Base-by-base conservation (phyloP, 2,113 vertebrate species). In the Sprattus sprattus region DNA sequence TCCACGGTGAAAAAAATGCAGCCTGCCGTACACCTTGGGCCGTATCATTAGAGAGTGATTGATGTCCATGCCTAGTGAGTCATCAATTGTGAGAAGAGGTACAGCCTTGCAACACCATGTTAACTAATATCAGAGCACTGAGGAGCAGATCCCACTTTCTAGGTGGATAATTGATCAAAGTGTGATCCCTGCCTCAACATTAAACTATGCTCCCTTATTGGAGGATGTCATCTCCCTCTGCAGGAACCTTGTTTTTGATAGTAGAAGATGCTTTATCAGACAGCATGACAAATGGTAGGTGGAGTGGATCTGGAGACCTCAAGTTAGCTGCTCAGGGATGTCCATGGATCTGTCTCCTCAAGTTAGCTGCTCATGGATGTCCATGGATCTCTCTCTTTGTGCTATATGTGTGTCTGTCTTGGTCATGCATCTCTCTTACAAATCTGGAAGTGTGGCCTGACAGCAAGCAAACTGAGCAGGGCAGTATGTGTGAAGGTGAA, bases 31-130 rank as follows among this genome's bases (percentile, higher is more conserved):
- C 54, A 60, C 5, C 54, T 60, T 20, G 22, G 20, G 32, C 57
- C 80, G 92, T 92, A 91, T 94, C 94, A 94, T 96, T 94, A 95
- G 94, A 92, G 92, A 93, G 94, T 96, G 95, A 96, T 95, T 95
- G 95, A 96, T 96, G 94, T 94, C 93, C 92, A 93, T 92, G 92
- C 92, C 92, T 92, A 92, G 87, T 92, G 89, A 95, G 94, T 94
- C 95, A 96, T 95, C 92, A 95, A 96, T 95, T 91, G 93, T 86
- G 89, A 93, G 95, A 96, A 95, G 95, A 94, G 95, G 94, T 93
- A 93, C 91, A 95, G 91, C 91, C 91, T 93, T 92, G 89, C 92
- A 91, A 92, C 93, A 91, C 92, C 93, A 93, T 94, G 91, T 93
- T 94, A 94, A 95, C 93, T 93, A 93, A 85, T 95, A 95, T 95